Conservation (phyloP, 2,113 vertebrate species). For the Delphinapterus leucas region DNA sequence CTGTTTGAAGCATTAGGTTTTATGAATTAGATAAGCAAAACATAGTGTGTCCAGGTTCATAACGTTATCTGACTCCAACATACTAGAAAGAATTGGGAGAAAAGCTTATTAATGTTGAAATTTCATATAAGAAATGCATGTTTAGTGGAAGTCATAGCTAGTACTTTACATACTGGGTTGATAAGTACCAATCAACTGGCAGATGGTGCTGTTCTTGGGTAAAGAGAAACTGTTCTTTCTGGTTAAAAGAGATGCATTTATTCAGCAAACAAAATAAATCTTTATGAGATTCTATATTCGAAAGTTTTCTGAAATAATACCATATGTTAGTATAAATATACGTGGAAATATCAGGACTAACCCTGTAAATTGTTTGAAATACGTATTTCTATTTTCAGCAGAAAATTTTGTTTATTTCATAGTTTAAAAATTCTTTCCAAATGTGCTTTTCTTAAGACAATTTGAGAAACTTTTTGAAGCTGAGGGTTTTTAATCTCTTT, state of each 20-base stretch:
- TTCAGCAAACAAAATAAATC: constrained; percentile 41
- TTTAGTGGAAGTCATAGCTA: constrained; percentile 5
- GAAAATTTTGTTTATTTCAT: constrained; percentile 30
- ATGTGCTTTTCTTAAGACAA: not conserved
- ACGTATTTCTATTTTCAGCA: not conserved
- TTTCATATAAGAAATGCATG: constrained; percentile 10
- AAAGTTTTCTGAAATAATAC: constrained; percentile 42
- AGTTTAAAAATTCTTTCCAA: not conserved
- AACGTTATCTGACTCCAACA: not conserved
- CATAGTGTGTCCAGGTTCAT: not conserved
- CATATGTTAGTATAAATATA: not conserved
- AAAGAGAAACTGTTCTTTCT: constrained; percentile 56
- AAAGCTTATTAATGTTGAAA: constrained; percentile 63
- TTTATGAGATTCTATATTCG: constrained; percentile 58
- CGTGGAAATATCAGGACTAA: not conserved
- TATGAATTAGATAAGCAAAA: not conserved
- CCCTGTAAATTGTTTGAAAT: not conserved
- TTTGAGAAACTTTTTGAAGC: constrained; percentile 29
- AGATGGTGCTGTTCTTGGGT: constrained; percentile 49
- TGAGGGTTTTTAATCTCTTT: not conserved
- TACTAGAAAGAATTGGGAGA: constrained; percentile 6
- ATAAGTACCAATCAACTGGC: constrained; percentile 43
- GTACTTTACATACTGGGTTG: constrained; percentile 37
- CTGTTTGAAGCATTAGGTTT: constrained; percentile 25
- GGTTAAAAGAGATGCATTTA: constrained; percentile 52